A percentile compares a stretch with the other conserved stretches of the same genome.
Conservation (phyloP, 1,140 invertebrate genomes). For the Drosophila ohnishii region DNA sequence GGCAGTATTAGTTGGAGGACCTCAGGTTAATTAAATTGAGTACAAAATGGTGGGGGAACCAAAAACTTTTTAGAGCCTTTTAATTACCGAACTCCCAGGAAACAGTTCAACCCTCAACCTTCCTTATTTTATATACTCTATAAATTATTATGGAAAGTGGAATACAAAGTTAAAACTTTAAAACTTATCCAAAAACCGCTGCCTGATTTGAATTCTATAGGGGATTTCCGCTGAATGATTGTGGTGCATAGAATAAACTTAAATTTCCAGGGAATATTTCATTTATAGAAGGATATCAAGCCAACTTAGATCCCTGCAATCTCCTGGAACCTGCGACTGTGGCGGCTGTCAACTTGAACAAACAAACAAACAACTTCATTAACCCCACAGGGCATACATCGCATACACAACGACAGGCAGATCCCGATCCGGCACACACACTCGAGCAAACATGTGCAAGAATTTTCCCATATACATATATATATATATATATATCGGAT, state of each 20-base stretch:
- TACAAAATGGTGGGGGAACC: background rate
- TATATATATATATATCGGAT: slow-evolving; percentile 30
- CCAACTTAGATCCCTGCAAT: background rate
- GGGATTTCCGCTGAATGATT: slow-evolving; percentile 3
- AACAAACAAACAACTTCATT: slow-evolving; percentile 81
- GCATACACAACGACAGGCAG: slow-evolving; percentile 38
- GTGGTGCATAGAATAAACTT: background rate
- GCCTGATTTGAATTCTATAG: background rate
- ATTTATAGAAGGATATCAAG: background rate
- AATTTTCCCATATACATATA: slow-evolving; percentile 10
- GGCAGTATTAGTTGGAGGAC: slow-evolving; percentile 1
- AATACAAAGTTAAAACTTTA: background rate
- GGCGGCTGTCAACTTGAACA: slow-evolving; percentile 49
- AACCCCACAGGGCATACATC: slow-evolving; percentile 66
- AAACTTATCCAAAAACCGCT: background rate
- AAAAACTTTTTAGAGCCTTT: background rate
- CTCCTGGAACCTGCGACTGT: slow-evolving; percentile 1
- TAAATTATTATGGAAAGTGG: background rate
- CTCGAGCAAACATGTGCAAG: background rate
- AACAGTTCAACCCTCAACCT: background rate
- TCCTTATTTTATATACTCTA: background rate
- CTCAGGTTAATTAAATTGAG: background rate
- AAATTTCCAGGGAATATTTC: slow-evolving; percentile 17
- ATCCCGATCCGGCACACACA: slow-evolving; percentile 16
- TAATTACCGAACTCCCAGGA: background rate